Base-by-base conservation (phyloP, 2,797 vertebrate genomes). In the Okamejei kenojei region DNA sequence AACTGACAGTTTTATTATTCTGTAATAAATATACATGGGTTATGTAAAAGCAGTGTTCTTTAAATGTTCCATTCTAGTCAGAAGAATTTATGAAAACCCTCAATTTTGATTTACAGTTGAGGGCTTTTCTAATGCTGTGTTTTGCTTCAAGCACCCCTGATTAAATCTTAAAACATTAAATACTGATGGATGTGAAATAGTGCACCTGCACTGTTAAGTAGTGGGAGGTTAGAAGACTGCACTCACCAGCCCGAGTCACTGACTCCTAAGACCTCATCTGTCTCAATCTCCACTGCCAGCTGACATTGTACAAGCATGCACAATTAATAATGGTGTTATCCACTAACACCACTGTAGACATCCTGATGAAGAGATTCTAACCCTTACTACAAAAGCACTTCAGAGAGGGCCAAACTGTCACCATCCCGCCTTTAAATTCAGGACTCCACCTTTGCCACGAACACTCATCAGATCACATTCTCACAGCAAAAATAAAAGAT, bases 321-420 rank as follows among this genome's bases (percentile, higher is more conserved):
- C 97, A 97, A 97, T 97, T 97, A 97, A 97, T 97, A 97, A 96
- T 96, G 95, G 96, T 95, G 97, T 96, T 97, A 97, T 97, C 96
- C 95, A 93, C 95, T 95, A 95, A 95, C 96, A 95, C 96, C 96
- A 97, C 96, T 96, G 97, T 96, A 94, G 96, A 95, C 95, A 92
- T 96, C 93, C 96, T 95, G 96, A 96, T 96, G 96, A 96, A 97
- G 96, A 97, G 97, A 96, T 96, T 95, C 96, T 96, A 97, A 96
- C 96, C 96, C 96, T 54, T 45, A 76, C 90, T 92, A 92, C 90
- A 92, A 92, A 92, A 76, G 90, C 90, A 92, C 90, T 92, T 92
- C 90, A 92, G 90, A 76, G 90, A 76, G 76, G 90, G 90, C 90
- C 90, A 92, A 76, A 92, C 90, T 58, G 90, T 92, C 90, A 92